A percentile compares a stretch with the other conserved stretches of the same genome.
phyloP scores from a whole-genome alignment of 2,797 vertebrate species.

The Poeciliopsis paucimaculata region DNA sequence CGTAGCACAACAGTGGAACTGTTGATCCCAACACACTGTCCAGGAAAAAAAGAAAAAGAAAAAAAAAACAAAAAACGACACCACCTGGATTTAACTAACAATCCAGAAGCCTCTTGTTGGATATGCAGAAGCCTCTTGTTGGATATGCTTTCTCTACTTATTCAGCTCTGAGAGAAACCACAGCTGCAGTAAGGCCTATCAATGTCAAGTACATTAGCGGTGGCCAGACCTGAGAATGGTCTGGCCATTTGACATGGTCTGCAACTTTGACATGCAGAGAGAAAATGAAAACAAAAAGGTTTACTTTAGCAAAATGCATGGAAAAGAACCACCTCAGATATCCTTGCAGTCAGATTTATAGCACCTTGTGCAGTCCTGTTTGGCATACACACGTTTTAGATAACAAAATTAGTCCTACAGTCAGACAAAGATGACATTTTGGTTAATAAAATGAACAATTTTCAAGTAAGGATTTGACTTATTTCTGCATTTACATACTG shows the following conservation, averaged over 20 bases:
- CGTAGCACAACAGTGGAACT: neutral
- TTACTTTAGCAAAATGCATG: neutral
- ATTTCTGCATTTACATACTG: neutral
- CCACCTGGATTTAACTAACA: neutral
- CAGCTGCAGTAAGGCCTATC: neutral
- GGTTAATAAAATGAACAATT: neutral
- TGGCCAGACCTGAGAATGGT: neutral
- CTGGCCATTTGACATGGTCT: too few relatives aligned
- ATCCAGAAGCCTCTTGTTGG: neutral
- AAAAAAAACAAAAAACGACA: neutral
- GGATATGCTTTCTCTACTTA: neutral
- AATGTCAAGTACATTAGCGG: conserved; percentile 2
- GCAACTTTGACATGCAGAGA: neutral
- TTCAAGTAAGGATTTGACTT: neutral
- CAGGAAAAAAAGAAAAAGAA: neutral
- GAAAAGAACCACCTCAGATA: neutral
- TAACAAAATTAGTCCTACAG: neutral
- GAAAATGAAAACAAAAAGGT: neutral
- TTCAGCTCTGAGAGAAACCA: neutral
- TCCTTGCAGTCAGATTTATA: neutral
- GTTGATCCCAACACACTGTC: neutral
- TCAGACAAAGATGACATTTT: neutral
- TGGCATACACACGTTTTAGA: neutral
- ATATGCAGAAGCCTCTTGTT: neutral
- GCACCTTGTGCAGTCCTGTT: neutral